A percentile compares a stretch with the other conserved stretches of the same genome.
These are phyloP conservation scores for Aythya fuligula DNA, from an alignment of 2,797 vertebrate species.

Conservation along the genomic window DNA sequence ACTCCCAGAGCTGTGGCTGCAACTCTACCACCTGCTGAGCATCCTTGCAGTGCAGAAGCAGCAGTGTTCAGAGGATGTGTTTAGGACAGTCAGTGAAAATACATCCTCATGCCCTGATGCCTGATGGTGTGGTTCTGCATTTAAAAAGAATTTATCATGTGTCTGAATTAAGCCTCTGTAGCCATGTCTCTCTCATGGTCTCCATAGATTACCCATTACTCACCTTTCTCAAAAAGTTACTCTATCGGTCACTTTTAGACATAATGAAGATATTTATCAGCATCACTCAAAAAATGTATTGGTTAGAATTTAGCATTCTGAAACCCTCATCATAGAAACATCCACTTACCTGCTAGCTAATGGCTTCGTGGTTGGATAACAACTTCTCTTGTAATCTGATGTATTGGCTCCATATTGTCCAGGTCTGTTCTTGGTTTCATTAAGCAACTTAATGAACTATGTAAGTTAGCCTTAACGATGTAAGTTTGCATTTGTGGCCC, in stretches of 20 bases:
- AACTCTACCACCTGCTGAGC: neutral
- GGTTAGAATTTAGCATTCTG: neutral
- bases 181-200: neutral
- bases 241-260: neutral
- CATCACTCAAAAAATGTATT: neutral
- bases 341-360: neutral
- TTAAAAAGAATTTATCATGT: neutral
- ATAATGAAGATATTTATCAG: neutral
- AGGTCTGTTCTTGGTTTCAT: neutral
- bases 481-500: neutral
- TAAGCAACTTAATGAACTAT: neutral
- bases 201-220: neutral
- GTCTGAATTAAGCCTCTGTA: neutral
- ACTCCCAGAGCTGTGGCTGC: neutral
- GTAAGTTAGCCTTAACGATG: neutral
- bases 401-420: neutral
- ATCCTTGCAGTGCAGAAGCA: neutral
- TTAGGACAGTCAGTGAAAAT: neutral
- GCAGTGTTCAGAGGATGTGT: accelerated
- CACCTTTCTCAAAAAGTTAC: neutral
- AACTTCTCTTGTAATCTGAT: neutral
- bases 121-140: neutral
- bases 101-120: neutral
- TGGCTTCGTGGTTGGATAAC: neutral
- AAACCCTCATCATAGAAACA: neutral